phyloP scores from a whole-genome alignment of 2,797 vertebrate species.

The Chaunax sp. region DNA sequence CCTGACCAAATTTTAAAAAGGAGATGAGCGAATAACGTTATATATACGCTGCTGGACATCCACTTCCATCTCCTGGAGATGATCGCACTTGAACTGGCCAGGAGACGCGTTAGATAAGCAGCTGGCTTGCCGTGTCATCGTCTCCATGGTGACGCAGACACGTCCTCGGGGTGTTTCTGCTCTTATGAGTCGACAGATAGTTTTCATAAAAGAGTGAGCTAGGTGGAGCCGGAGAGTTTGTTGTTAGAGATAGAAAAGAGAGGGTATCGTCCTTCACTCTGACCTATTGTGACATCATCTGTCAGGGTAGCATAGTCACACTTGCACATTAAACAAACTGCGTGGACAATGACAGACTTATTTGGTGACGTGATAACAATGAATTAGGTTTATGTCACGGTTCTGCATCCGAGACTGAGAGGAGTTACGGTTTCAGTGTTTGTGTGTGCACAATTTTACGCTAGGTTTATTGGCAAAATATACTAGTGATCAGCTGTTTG shows the following conservation, averaged over 20 bases:
- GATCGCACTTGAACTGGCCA: slow-evolving; percentile 38
- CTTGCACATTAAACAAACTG: slow-evolving; percentile 11
- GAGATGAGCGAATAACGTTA: not conserved
- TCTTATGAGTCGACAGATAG: slow-evolving; percentile 19
- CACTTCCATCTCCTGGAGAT: slow-evolving; percentile 21
- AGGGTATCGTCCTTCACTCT: slow-evolving; percentile 15
- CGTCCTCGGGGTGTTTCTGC: slow-evolving; percentile 33
- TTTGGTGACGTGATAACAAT: slow-evolving; percentile 17
- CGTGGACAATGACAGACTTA: slow-evolving; percentile 23
- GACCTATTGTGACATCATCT: slow-evolving; percentile 17
- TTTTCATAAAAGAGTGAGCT: slow-evolving; percentile 2
- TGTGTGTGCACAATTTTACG: no score
- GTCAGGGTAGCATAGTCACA: slow-evolving; percentile 19
- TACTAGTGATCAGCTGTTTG: no score
- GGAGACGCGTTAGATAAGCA: no score
- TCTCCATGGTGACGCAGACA: not conserved
- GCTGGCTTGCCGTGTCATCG: no score
- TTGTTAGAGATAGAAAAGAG: slow-evolving; percentile 1
- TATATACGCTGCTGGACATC: not conserved
- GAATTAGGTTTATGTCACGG: slow-evolving; percentile 2
- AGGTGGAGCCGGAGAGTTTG: slow-evolving; percentile 1
- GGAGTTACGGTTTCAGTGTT: not conserved
- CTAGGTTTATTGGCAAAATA: no score
- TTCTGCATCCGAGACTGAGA: slow-evolving; percentile 1
- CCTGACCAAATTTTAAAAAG: slow-evolving; percentile 9